Percentiles rank a stretch among this genome's conserved stretches.
Evolutionary conservation across 1,140 invertebrate species (phyloP).

Genomic region (Drosophila baimaii): DNA sequence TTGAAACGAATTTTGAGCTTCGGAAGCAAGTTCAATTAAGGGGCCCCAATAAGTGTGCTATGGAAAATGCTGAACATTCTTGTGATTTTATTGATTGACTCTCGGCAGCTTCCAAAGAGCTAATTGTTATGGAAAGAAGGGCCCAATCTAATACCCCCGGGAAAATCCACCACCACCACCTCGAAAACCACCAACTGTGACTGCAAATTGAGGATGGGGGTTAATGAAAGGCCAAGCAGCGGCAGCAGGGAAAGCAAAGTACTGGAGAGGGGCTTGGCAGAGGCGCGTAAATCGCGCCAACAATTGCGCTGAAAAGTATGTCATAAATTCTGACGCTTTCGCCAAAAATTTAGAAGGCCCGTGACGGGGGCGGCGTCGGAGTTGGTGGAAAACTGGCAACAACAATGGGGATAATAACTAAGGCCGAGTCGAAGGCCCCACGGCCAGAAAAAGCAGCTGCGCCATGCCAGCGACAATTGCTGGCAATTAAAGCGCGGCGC

Average conservation of each 20-base stretch:
- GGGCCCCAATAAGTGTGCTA: constrained; percentile 8
- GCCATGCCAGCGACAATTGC: constrained; percentile 72
- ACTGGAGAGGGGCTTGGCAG: constrained; percentile 9
- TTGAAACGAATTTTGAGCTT: background rate
- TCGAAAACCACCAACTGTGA: constrained; percentile 24
- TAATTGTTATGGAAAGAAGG: constrained; percentile 41
- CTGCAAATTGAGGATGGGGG: constrained; percentile 6
- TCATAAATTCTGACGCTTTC: constrained; percentile 77
- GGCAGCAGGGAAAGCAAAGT: background rate
- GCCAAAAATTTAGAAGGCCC: constrained; percentile 20
- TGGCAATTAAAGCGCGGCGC: constrained; percentile 84
- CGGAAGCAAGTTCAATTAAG: constrained; percentile 7
- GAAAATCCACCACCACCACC: constrained; percentile 8
- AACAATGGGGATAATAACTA: constrained; percentile 59
- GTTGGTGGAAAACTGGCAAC: constrained; percentile 1
- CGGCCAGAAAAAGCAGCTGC: constrained; percentile 62
- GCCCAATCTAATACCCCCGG: background rate
- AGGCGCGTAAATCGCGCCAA: constrained; percentile 77
- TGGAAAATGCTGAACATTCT: constrained; percentile 26
- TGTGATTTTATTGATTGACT: constrained; percentile 52
- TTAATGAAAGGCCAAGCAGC: constrained; percentile 1
- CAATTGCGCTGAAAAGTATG: constrained; percentile 80
- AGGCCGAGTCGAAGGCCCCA: constrained; percentile 36
- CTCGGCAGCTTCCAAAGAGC: constrained; percentile 48
- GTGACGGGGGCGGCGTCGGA: background rate